Evolutionary conservation across 2,113 vertebrate species (phyloP).

Genomic region (Phodopus roborovskii): DNA sequence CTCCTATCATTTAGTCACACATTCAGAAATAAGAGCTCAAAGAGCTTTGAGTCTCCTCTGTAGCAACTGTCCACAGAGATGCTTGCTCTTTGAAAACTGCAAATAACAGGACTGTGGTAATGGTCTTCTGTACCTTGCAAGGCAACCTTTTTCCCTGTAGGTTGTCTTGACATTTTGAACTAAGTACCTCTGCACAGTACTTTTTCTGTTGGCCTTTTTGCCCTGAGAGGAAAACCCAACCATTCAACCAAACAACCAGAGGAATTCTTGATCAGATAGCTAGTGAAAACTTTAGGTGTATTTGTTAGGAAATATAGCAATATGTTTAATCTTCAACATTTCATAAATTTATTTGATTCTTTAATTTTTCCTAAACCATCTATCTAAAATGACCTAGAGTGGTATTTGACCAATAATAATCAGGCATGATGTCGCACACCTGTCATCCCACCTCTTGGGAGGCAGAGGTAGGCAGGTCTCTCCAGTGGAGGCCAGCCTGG

Average conservation of each 20-base stretch:
- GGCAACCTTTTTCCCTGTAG: neutral
- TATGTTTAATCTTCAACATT: neutral
- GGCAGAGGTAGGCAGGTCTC: neutral
- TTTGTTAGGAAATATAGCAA: neutral
- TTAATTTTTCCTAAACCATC: conserved; percentile 17
- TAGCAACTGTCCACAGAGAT: neutral
- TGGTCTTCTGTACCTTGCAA: neutral
- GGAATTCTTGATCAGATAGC: neutral
- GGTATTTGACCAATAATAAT: neutral
- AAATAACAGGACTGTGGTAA: neutral
- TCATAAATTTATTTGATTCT: conserved; percentile 6
- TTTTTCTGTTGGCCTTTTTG: neutral
- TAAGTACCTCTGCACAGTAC: neutral
- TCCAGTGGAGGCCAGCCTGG: neutral
- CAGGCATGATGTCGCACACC: no score
- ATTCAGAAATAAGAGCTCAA: neutral
- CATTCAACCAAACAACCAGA: neutral
- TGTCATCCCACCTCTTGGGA: neutral
- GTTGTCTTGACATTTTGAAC: conserved; percentile 34
- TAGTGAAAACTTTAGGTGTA: neutral
- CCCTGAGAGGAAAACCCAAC: neutral
- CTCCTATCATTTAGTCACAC: neutral
- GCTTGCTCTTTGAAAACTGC: neutral
- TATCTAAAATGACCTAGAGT: neutral
- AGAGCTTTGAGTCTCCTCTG: neutral